phyloP scores from a whole-genome alignment of 2,113 vertebrate species.

The Antechinus stuartii region DNA sequence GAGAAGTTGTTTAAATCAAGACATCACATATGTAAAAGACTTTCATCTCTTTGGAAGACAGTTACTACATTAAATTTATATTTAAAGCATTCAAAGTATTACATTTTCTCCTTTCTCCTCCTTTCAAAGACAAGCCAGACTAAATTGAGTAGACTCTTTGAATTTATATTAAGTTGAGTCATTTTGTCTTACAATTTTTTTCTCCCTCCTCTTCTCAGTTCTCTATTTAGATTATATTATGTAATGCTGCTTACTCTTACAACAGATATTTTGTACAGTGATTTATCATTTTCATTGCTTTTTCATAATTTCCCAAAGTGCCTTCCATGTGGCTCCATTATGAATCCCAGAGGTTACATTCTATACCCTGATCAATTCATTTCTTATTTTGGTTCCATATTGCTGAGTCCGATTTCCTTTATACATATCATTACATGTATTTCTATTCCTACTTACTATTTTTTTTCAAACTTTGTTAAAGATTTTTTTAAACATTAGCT shows the following conservation, averaged over 20 bases:
- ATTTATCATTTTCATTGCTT: conserved; percentile 58
- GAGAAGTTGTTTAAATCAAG: neutral
- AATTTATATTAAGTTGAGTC: conserved; percentile 27
- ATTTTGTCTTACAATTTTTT: conserved; percentile 27
- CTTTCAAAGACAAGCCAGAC: conserved; percentile 13
- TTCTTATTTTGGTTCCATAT: conserved; percentile 35
- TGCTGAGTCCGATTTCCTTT: conserved; percentile 39
- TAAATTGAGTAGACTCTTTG: conserved; percentile 30
- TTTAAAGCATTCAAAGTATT: neutral
- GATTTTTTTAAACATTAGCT: conserved; percentile 47
- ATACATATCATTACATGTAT: neutral
- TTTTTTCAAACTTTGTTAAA: neutral
- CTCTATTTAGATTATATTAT: conserved; percentile 29
- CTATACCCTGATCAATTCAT: conserved; percentile 41
- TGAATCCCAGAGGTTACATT: conserved; percentile 48
- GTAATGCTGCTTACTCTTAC: conserved; percentile 2
- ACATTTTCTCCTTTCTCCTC: conserved; percentile 3
- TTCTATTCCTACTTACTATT: conserved; percentile 39
- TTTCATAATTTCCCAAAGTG: conserved; percentile 52
- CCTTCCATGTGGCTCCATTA: neutral
- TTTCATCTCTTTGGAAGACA: conserved; percentile 16
- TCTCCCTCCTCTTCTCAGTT: conserved; percentile 17
- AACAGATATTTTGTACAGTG: conserved; percentile 41
- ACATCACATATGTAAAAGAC: neutral
- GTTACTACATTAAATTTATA: conserved; percentile 32